These are phyloP conservation scores for Fragum whitleyi DNA, from an alignment of 2,888 invertebrate genomes.

Conservation along the genomic window DNA sequence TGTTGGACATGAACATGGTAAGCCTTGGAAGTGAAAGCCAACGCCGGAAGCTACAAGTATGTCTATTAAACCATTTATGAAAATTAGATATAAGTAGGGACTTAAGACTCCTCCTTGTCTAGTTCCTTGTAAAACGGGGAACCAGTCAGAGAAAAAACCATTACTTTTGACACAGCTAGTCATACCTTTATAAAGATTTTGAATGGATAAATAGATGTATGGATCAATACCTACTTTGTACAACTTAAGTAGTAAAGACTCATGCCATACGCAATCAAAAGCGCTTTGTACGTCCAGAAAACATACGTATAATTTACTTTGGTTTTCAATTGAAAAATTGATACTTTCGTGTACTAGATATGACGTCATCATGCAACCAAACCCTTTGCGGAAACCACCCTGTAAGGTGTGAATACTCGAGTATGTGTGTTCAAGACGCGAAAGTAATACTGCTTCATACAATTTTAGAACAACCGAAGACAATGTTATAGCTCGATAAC, in stretches of 20 bases:
- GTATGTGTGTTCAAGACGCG: no score
- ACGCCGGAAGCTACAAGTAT: no score
- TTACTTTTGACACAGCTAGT: not conserved
- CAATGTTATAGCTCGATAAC: not conserved
- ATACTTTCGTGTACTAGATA: not conserved
- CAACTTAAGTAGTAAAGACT: not conserved
- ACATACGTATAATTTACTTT: not conserved
- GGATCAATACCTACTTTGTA: not conserved
- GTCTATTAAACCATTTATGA: no score
- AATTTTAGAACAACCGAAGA: not conserved
- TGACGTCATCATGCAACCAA: not conserved
- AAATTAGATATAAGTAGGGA: not conserved
- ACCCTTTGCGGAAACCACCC: not conserved
- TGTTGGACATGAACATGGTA: no score
- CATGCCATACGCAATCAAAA: slow-evolving; percentile 10
- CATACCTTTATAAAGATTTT: not conserved
- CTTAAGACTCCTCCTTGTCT: slow-evolving; percentile 3
- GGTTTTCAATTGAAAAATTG: not conserved
- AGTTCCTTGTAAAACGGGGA: slow-evolving; percentile 8
- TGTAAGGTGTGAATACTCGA: not conserved
- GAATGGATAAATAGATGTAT: not conserved
- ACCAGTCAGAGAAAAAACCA: not conserved
- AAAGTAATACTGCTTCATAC: no score
- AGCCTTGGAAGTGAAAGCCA: no score
- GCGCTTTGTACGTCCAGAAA: not conserved